Evolutionary conservation across 2,888 invertebrate genomes (phyloP).

Genomic region (Gymnosoma rotundatum): DNA sequence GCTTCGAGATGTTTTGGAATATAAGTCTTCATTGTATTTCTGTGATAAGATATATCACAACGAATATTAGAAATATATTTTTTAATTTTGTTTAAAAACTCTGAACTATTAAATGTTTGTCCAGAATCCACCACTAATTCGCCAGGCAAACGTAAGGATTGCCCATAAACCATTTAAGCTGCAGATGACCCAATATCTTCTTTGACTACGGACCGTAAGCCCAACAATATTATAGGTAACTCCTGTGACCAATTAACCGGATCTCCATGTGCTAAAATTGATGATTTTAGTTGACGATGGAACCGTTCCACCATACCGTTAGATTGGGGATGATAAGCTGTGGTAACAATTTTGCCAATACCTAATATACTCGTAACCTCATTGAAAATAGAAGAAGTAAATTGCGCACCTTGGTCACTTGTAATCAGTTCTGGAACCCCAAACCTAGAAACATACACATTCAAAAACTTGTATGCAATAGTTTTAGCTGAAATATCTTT

Average conservation of each 20-base stretch:
- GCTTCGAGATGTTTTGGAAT: not conserved
- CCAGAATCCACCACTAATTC: not conserved
- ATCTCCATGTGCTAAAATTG: not conserved
- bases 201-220: not conserved
- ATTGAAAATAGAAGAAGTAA: too few species aligned
- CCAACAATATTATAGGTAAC: not conserved
- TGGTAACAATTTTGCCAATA: not conserved
- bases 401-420: too few species aligned
- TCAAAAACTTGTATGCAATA: not conserved
- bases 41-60: slow-evolving; percentile 1
- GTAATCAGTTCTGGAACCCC: too few species aligned
- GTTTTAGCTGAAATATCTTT: not conserved
- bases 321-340: not conserved
- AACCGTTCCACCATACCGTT: not conserved
- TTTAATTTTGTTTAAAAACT: not conserved
- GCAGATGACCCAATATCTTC: not conserved
- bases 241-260: not conserved
- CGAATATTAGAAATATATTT: slow-evolving; percentile 3
- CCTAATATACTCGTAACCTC: not conserved
- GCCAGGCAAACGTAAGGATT: not conserved
- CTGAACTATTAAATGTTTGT: not conserved
- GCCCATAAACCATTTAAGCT: not conserved
- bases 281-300: not conserved
- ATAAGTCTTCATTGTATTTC: not conserved
- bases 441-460: not conserved